phyloP scores from a whole-genome alignment of 2,888 invertebrate genomes.

The Campopleginae sp. region DNA sequence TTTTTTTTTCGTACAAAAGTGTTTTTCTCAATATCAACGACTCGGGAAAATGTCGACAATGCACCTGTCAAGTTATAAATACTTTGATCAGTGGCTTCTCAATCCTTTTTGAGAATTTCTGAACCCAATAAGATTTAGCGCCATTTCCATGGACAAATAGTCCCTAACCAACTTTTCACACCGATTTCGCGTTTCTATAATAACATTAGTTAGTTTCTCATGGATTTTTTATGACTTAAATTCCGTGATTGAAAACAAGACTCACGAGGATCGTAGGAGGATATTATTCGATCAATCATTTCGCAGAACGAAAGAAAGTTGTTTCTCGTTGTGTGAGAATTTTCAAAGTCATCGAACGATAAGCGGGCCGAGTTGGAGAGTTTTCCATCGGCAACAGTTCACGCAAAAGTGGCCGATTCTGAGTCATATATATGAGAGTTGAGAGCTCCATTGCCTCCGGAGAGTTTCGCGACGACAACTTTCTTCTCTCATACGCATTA shows the following conservation, averaged over 20 bases:
- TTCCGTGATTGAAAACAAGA: neutral
- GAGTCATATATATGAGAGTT: constrained; percentile 38
- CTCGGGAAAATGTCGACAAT: neutral
- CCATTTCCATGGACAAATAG: constrained; percentile 15
- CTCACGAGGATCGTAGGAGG: neutral
- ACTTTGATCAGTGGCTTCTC: neutral
- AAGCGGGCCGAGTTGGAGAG: constrained; percentile 21
- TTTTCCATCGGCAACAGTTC: constrained; percentile 49
- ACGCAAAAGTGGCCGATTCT: constrained; percentile 58
- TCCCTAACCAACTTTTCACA: constrained; percentile 16
- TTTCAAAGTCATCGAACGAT: constrained; percentile 36
- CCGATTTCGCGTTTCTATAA: neutral
- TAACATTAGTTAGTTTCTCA: neutral
- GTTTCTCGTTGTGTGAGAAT: constrained; percentile 25
- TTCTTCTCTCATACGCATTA: constrained; percentile 59
- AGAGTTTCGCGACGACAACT: constrained; percentile 58
- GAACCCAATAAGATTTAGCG: constrained; percentile 36
- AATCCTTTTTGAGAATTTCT: neutral
- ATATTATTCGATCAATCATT: constrained; percentile 2
- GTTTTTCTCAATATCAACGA: neutral
- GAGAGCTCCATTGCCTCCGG: constrained; percentile 50
- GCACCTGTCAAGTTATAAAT: neutral
- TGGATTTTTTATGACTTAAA: neutral
- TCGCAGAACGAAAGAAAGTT: neutral
- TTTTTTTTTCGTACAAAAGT: constrained; percentile 11